A percentile compares a stretch with the other conserved stretches of the same genome.
Conservation (phyloP, 2,888 invertebrate genomes). For the Spodoptera picta region DNA sequence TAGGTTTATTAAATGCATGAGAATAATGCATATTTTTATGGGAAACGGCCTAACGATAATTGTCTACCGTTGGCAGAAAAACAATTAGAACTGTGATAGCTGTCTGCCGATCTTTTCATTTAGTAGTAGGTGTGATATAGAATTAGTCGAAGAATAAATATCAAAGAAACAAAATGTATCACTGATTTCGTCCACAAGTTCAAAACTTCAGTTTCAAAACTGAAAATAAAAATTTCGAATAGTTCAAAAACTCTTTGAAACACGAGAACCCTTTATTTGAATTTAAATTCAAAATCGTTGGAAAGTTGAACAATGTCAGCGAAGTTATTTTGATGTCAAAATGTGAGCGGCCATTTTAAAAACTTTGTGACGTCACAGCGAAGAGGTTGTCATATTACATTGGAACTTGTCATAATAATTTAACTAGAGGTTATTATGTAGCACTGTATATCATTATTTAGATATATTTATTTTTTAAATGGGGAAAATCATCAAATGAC, state of each 20-base stretch:
- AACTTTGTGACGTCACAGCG: conserved; percentile 29
- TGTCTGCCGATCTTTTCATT: too few species aligned
- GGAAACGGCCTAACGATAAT: too few species aligned
- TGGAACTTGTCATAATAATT: conserved; percentile 17
- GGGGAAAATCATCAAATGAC: too few species aligned
- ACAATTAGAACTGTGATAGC: too few species aligned
- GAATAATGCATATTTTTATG: too few species aligned
- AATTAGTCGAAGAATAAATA: too few species aligned
- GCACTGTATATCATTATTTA: too few species aligned
- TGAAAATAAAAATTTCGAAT: conserved; percentile 10
- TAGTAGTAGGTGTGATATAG: too few species aligned
- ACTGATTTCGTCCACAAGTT: background rate
- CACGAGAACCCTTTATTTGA: conserved; percentile 34
- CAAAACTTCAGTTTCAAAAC: background rate
- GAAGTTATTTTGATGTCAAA: conserved; percentile 42
- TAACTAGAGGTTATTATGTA: background rate
- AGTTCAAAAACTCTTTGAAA: conserved; percentile 19
- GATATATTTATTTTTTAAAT: too few species aligned
- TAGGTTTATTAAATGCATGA: too few species aligned
- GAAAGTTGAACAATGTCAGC: conserved; percentile 42
- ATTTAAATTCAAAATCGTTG: conserved; percentile 35
- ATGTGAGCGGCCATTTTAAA: conserved; percentile 37
- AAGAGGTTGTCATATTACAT: conserved; percentile 25
- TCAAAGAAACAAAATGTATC: background rate
- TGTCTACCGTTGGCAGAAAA: too few species aligned